These are phyloP conservation scores for Prochilodus magdalenae DNA, from an alignment of 2,113 vertebrate species.

Conservation along the genomic window DNA sequence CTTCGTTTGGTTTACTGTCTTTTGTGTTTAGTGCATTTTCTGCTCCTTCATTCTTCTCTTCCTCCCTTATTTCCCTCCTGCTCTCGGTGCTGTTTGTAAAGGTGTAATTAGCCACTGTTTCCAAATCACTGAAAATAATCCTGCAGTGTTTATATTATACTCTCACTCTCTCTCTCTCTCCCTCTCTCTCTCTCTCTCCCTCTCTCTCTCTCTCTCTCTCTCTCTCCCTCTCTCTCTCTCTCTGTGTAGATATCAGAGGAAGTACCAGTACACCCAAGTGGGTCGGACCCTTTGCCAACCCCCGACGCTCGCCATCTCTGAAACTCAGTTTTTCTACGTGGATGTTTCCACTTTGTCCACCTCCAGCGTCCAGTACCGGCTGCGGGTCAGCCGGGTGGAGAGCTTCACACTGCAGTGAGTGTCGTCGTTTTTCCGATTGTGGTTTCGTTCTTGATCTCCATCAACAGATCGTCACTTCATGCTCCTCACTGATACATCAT, in stretches of 20 bases:
- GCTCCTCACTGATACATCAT: too few species aligned
- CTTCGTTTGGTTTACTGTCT: too few species aligned
- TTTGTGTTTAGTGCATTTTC: too few species aligned
- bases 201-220: neutral
- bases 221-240: neutral
- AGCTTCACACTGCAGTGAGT: conserved; percentile 91
- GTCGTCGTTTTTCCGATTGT: neutral
- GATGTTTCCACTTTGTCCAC: conserved; percentile 92
- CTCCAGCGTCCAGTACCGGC: conserved; percentile 83
- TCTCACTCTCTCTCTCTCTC: neutral
- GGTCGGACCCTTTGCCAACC: conserved; percentile 94
- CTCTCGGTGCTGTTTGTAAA: too few species aligned
- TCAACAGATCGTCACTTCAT: neutral
- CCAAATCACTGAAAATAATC: too few species aligned
- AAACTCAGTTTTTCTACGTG: conserved; percentile 92
- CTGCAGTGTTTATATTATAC: too few species aligned
- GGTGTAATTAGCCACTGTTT: too few species aligned
- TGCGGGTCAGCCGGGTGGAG: conserved; percentile 88
- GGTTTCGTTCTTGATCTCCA: too few species aligned
- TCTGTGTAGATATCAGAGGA: conserved; percentile 86
- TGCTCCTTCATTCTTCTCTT: too few species aligned
- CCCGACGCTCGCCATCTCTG: conserved; percentile 79
- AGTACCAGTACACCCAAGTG: conserved; percentile 93
- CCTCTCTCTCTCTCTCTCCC: neutral
- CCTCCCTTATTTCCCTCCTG: too few species aligned